These are phyloP conservation scores for Pangasius djambal DNA, from an alignment of 2,797 vertebrate genomes.

Conservation along the genomic window DNA sequence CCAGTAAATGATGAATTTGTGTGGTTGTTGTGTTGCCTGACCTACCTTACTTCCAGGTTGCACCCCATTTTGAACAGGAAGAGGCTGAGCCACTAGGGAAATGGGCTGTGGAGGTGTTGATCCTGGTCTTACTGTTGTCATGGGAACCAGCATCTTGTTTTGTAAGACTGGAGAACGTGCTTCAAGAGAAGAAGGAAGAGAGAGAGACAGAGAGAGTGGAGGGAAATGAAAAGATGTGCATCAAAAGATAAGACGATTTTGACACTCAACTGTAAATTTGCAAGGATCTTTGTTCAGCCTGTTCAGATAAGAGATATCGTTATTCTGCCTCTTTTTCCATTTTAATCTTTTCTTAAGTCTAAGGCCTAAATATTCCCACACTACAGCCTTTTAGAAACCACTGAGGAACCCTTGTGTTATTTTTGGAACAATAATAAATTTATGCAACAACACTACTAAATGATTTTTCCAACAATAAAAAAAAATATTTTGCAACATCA, in stretches of 20 bases:
- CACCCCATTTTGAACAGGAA: slow-evolving; percentile 87
- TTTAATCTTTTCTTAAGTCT: background rate
- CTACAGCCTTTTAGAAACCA: background rate
- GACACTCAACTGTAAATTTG: background rate
- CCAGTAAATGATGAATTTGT: background rate
- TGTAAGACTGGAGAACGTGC: slow-evolving; percentile 84
- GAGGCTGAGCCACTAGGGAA: slow-evolving; percentile 83
- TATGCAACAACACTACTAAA: background rate
- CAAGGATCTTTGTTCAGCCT: background rate
- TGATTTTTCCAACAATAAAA: background rate
- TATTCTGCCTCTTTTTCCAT: background rate
- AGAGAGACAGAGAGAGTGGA: slow-evolving; percentile 12
- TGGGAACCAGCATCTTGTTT: slow-evolving; percentile 87
- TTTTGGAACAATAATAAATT: background rate
- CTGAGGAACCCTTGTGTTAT: background rate
- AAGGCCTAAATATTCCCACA: background rate
- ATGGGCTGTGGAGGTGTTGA: slow-evolving; percentile 80
- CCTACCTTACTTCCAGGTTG: slow-evolving; percentile 84
- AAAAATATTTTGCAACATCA: background rate
- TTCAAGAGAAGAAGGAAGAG: slow-evolving; percentile 71
- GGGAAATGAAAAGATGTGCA: background rate
- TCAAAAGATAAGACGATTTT: background rate
- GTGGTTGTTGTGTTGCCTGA: background rate
- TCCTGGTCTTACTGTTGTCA: slow-evolving; percentile 84
- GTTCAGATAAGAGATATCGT: background rate